phyloP scores from a whole-genome alignment of 2,113 vertebrate genomes.

The Chaetodon trifascialis region DNA sequence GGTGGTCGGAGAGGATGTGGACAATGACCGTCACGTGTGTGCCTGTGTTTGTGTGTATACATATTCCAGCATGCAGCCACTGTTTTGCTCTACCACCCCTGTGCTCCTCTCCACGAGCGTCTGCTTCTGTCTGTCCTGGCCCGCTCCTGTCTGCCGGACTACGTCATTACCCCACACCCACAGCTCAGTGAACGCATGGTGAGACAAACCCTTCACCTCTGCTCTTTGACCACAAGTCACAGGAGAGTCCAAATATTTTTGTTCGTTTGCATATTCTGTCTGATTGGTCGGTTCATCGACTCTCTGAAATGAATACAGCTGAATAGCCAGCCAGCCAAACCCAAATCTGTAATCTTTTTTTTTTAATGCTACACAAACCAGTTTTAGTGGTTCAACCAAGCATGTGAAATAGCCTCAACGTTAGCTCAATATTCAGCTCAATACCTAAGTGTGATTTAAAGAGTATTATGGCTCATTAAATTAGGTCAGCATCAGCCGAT shows the following conservation, averaged over 20 bases:
- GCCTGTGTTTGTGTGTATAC: constrained; percentile 20
- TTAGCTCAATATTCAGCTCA: neutral
- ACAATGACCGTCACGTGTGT: neutral
- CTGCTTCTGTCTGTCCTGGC: constrained; percentile 79
- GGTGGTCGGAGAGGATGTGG: neutral
- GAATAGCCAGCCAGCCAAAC: too few relatives aligned
- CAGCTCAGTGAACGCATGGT: constrained; percentile 82
- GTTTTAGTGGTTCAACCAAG: neutral
- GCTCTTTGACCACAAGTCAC: too few relatives aligned
- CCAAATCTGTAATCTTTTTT: too few relatives aligned
- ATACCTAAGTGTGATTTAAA: neutral
- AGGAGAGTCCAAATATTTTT: neutral
- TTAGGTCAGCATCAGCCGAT: neutral
- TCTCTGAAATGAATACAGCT: too few relatives aligned
- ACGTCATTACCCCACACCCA: constrained; percentile 80
- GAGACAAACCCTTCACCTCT: constrained; percentile 41
- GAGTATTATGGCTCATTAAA: neutral
- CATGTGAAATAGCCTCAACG: neutral
- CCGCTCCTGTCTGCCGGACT: constrained; percentile 74
- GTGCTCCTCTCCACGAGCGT: constrained; percentile 78
- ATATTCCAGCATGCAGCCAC: constrained; percentile 79
- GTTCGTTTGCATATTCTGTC: neutral
- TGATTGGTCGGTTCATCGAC: too few relatives aligned
- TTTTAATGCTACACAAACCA: neutral
- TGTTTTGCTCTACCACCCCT: constrained; percentile 87